Base-by-base conservation (phyloP, 2,888 invertebrate species). In the Apotomis capreana region DNA sequence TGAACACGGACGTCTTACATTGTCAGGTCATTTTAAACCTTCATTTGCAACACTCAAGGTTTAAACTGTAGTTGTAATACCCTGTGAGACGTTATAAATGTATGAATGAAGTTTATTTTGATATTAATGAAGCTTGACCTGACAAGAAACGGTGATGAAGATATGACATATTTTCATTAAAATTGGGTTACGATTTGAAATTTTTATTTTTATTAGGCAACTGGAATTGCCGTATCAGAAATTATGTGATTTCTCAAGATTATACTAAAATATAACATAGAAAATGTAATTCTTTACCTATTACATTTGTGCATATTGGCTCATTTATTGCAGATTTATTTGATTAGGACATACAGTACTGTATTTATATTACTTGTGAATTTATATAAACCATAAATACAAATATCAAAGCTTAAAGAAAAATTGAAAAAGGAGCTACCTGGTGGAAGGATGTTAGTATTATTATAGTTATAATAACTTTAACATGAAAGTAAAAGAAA, bases 81-180 rank as follows among this genome's bases (percentile, higher is more conserved):
- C 5, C 5, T 5, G n/a, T 8, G 51, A 36, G 40, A 40, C 10
- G 44, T 12, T 65, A 46, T 58, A 13, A 44, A 68, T 36, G 62
- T 46, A 63, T 63, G 58, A 68, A 63, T 63, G 68, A 63, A 63
- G 46, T 68, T 55, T 72, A 72, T 72, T 72, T 68, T 40, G 9
- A 61, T 46, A 37, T 63, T 46, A 68, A 67, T 55, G 60, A 54
- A 12, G 37, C 60, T 67, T 67, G 67, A 52, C 58, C 36, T 37
- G 44, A 58, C 57, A 60, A 68, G 44, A 55, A 68, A 68, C 4
- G 44, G 57, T 26, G 55, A 54, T 37, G 10, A 57, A 61, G 51
- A 49, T 49, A 65, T 70, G 60, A 40, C 26, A 26, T 40, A 49
- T 49, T 59, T 60, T 62, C 9, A 69, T 69, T 51, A 26, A 61